phyloP scores from a whole-genome alignment of 92 coral and sea anemone species.

The Hydrozoanthus gracilis region DNA sequence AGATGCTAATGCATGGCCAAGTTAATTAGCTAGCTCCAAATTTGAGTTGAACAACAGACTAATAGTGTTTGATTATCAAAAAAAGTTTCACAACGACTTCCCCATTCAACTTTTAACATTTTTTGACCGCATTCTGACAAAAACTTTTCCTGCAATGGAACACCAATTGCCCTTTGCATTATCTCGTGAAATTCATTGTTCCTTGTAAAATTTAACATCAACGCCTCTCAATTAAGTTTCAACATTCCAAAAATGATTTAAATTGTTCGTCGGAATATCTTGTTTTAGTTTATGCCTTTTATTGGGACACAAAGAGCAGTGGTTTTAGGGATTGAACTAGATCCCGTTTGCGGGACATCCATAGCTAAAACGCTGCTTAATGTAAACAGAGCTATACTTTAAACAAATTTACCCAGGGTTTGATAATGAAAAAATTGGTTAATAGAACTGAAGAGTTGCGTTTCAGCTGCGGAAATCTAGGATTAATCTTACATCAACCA shows the following conservation, averaged over 20 bases:
- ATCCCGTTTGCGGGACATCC: too few species aligned
- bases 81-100: neutral
- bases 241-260: neutral
- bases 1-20: too few species aligned
- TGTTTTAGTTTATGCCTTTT: neutral
- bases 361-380: too few species aligned
- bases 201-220: neutral
- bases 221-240: neutral
- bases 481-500: neutral
- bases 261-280: neutral
- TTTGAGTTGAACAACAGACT: too few species aligned
- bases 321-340: too few species aligned
- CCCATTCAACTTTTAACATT: neutral
- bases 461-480: slow-evolving; percentile 39
- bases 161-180: neutral
- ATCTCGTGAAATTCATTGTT: neutral
- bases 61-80: too few species aligned
- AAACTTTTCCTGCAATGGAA: too few species aligned
- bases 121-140: neutral
- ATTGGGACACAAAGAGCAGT: neutral
- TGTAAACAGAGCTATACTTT: too few species aligned
- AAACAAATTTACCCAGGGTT: neutral
- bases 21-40: too few species aligned
- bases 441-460: neutral
- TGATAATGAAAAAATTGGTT: neutral